Evolutionary conservation across 2,888 invertebrate species (phyloP), one percentile per base, ranked within the genome.

Genomic region (Drosophila barbarae): DNA sequence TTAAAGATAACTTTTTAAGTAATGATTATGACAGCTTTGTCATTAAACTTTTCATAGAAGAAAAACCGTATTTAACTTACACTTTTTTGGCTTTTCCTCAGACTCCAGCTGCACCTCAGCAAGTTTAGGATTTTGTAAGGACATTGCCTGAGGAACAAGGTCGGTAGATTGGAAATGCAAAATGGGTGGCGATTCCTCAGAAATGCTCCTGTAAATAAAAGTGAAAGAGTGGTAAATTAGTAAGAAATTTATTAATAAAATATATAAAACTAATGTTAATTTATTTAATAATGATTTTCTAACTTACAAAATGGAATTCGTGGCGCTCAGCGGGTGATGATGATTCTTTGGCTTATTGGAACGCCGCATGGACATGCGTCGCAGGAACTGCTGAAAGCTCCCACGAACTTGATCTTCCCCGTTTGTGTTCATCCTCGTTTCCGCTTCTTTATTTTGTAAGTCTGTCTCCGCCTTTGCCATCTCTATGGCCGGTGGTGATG

Each of bases 401-500:
- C 85, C 86, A 0, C 77, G 72, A 50, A 52, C 73, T 6, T 73
- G 74, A 21, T 44, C 41, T 52, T 51, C 55, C 1, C n/a, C 42
- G 13, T 36, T 56, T 0, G 9, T 1, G 23, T 38, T 32, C 1
- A 7, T 13, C 38, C 26, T 26, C 5, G 18, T 12, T 8, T 21
- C 21, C 13, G 26, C 9, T 35, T 64, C 50, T 12, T 21, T 23
- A 30, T 36, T 32, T 41, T 36, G 26, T 1, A 9, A 5, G 5
- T 47, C 36, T 7, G 26, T 18, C n/a, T 28, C 42, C 6, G 42
- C 10, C 13, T 21, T 35, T 9, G 47, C 38, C 42, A 71, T 61
- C 64, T 78, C 77, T 46, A 87, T 78, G n/a, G 86, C 84, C 7
- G 89, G 90, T 1, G 91, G 91, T 9, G 91, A 91, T 12, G 91